phyloP scores from a whole-genome alignment of 92 coral and sea anemone genomes.

The Galaxea fascicularis region DNA sequence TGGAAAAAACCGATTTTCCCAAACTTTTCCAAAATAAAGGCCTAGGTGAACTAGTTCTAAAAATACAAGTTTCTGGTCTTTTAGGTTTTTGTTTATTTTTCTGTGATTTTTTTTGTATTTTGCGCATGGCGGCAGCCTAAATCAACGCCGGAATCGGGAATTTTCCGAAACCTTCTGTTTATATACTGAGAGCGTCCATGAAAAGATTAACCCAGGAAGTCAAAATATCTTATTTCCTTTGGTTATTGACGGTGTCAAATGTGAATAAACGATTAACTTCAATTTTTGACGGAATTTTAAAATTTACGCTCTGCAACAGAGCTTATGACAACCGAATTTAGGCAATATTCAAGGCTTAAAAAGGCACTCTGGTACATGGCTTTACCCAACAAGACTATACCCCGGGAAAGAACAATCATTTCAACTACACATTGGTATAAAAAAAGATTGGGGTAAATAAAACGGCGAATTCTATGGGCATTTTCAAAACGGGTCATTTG shows the following conservation, averaged over 20 bases:
- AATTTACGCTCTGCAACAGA: no score
- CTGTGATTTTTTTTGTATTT: neutral
- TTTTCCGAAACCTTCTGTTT: neutral
- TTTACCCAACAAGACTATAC: slow-evolving; percentile 27
- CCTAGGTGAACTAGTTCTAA: neutral
- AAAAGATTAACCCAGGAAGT: slow-evolving; percentile 1
- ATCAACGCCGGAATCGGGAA: neutral
- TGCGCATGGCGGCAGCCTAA: neutral
- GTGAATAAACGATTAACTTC: neutral
- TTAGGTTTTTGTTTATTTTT: neutral
- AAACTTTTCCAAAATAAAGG: neutral
- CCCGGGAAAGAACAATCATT: slow-evolving; percentile 8
- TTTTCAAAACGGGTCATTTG: no score
- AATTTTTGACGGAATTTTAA: neutral
- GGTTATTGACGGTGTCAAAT: slow-evolving; percentile 17
- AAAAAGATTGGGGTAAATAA: neutral
- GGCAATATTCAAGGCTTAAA: slow-evolving; percentile 23
- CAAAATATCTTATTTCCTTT: neutral
- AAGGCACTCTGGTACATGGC: slow-evolving; percentile 28
- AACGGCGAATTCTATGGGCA: neutral
- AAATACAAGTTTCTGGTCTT: neutral
- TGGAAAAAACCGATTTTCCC: slow-evolving; percentile 24
- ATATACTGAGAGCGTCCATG: neutral
- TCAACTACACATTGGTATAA: slow-evolving; percentile 16
- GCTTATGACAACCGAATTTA: slow-evolving; percentile 22